Evolutionary conservation across 2,888 invertebrate species (phyloP), one percentile per base, ranked within the genome.

Genomic region (Actias luna): DNA sequence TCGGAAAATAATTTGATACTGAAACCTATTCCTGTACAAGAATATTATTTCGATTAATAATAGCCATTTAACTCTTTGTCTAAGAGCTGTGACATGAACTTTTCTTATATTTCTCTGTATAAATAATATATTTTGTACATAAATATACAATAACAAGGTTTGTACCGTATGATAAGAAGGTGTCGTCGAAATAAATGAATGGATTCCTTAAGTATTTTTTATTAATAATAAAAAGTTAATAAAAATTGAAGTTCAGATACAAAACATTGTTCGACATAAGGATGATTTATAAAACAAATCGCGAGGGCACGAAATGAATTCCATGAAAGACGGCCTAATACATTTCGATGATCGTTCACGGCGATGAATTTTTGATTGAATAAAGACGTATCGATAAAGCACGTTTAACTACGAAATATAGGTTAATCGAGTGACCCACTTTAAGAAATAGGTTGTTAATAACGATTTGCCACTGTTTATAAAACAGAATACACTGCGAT

Each of bases 401-500:
- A 50, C 22, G 25, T 12, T 50, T 12, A 12, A 50, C 46, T 50
- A 50, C n/a, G 29, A n/a, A 29, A 55, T 22, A 29, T 55, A 55
- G 55, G 29, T 55, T 55, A 29, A 55, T 55, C 29, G 55, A 55
- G 7, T 29, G 29, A 10, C 29, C n/a, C 55, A 55, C 55, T 55
- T 55, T 18, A 29, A 55, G 5, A 55, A 29, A 29, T 7, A 29
- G 33, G 33, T 46, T 29, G n/a, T n/a, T n/a, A n/a, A n/a, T 55
- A 59, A 58, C 35, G 35, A 59, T 1, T 39, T 29, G 22, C 12
- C 55, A 55, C 55, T 29, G 55, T 55, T 55, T 55, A 16, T 29
- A 55, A 29, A 55, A 61, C 57, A 62, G 42, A 42, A 31, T n/a
- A n/a, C 58, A 62, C 58, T 31, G 36, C 18, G 22, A 29, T 8